A percentile compares a stretch with the other conserved stretches of the same genome.
Evolutionary conservation across 1,140 invertebrate species (phyloP).

Genomic region (Hesperophylax magnus): DNA sequence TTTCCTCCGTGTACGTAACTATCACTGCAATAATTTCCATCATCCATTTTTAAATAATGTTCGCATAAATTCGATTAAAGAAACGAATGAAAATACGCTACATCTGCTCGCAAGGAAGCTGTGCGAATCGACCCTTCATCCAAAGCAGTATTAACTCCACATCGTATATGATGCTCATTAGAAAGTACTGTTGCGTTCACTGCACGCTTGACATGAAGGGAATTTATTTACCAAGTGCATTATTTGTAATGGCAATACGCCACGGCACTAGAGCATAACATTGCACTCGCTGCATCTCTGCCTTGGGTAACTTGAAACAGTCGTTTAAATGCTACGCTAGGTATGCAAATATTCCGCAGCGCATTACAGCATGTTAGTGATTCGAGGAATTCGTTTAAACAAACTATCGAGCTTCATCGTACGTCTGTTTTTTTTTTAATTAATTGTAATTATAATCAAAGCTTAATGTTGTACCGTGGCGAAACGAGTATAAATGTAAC

Average conservation of each 20-base stretch:
- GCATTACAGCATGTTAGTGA: background rate
- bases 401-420: too few species aligned
- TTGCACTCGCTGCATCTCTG: background rate
- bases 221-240: conserved; percentile 35
- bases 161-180: conserved; percentile 23
- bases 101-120: background rate
- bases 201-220: conserved; percentile 13
- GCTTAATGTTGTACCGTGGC: too few species aligned
- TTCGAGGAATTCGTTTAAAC: too few species aligned
- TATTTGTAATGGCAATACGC: conserved; percentile 10
- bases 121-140: background rate
- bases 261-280: background rate
- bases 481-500: too few species aligned
- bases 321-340: background rate
- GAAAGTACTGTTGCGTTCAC: background rate
- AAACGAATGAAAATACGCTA: too few species aligned
- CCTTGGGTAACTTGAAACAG: background rate
- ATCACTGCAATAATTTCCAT: too few species aligned
- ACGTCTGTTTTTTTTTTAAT: too few species aligned
- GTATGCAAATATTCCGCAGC: background rate
- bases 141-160: background rate
- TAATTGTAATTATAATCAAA: too few species aligned
- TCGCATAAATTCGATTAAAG: too few species aligned
- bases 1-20: too few species aligned
- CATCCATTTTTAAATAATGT: too few species aligned